Conservation (phyloP, 1,140 invertebrate genomes). For the Aethina tumida region DNA sequence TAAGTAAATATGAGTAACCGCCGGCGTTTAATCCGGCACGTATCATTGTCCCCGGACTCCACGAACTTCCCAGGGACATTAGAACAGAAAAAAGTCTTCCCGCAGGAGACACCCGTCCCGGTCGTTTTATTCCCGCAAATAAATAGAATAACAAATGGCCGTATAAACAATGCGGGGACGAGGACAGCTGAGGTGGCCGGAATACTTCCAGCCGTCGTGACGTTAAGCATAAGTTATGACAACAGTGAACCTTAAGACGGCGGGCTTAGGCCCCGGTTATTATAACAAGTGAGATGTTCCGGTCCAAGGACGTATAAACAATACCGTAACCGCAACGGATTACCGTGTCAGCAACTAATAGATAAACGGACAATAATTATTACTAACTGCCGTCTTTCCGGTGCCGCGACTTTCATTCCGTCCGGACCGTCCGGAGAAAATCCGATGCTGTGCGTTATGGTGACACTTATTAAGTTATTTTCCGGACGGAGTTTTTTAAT, state of each 20-base stretch:
- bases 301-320: conserved; percentile 18
- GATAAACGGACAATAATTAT: conserved; percentile 23
- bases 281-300: conserved; percentile 25
- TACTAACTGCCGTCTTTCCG: conserved; percentile 20
- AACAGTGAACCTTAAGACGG: conserved; percentile 21
- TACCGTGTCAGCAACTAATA: conserved; percentile 21
- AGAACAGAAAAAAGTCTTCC: no score
- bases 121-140: no score
- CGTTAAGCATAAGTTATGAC: conserved; percentile 27
- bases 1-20: no score
- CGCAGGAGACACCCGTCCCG: no score
- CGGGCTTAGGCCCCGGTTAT: conserved; percentile 23
- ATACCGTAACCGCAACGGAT: conserved; percentile 20
- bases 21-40: no score
- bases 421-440: no score
- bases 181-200: conserved; percentile 16
- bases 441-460: no score
- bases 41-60: no score
- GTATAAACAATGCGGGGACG: conserved; percentile 15
- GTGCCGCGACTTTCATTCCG: no score
- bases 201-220: conserved; percentile 20
- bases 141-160: conserved; percentile 13
- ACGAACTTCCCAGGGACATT: no score
- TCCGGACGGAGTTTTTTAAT: no score
- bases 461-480: no score